Evolutionary conservation across 2,797 vertebrate species (phyloP).

Genomic region (Echiichthys vipera): DNA sequence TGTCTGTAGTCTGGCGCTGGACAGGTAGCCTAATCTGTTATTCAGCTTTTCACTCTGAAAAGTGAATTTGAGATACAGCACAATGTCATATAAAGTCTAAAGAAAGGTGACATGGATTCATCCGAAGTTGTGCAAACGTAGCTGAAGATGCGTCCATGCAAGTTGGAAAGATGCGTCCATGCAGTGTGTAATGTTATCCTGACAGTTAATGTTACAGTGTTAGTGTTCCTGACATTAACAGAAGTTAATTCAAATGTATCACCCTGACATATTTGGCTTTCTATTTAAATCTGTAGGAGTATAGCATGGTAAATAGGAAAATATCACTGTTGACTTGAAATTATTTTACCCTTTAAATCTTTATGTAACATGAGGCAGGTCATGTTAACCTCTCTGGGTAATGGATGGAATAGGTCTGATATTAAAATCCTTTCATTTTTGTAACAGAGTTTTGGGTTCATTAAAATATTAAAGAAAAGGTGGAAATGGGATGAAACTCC

Average conservation of each 20-base stretch:
- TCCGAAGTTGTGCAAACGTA: too few relatives aligned
- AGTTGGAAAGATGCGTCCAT: too few relatives aligned
- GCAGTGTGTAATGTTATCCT: not conserved
- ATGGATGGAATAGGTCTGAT: not conserved
- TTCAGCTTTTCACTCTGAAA: too few relatives aligned
- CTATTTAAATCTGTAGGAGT: not conserved
- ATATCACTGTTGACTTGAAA: not conserved
- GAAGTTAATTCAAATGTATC: too few relatives aligned
- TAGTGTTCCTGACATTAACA: too few relatives aligned
- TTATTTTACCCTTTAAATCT: not conserved
- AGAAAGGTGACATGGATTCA: too few relatives aligned
- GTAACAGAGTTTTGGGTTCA: slow-evolving; percentile 4
- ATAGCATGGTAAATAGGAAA: not conserved
- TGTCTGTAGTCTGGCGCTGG: too few relatives aligned
- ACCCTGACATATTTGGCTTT: not conserved
- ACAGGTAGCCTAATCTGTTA: too few relatives aligned
- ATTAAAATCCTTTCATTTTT: slow-evolving; percentile 21
- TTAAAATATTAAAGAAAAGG: slow-evolving; percentile 39
- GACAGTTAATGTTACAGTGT: too few relatives aligned
- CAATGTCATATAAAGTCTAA: too few relatives aligned
- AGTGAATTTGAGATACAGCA: too few relatives aligned
- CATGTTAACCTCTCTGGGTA: not conserved
- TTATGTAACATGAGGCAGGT: slow-evolving; percentile 8
- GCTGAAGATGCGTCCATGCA: too few relatives aligned
- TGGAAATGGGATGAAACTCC: slow-evolving; percentile 12